A percentile compares a stretch with the other conserved stretches of the same genome.
These are phyloP conservation scores for Perognathus longimembris DNA, from an alignment of 2,113 vertebrate species.

Conservation along the genomic window DNA sequence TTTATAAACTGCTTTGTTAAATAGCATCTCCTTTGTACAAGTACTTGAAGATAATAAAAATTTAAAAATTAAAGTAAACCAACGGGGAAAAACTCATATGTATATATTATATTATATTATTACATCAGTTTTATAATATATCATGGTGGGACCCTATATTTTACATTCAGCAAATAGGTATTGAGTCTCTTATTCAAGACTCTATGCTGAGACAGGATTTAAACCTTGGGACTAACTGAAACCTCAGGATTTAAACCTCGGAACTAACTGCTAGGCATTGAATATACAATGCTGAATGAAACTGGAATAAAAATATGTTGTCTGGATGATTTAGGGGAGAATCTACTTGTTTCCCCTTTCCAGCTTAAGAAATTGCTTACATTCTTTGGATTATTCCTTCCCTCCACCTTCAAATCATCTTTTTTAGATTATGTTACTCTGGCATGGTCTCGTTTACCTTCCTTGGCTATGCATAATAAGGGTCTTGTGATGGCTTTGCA, in stretches of 20 bases:
- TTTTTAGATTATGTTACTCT: not conserved
- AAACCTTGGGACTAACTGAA: no score
- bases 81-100: no score
- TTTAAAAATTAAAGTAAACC: no score
- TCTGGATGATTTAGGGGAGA: not conserved
- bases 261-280: not conserved
- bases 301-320: not conserved
- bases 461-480: not conserved
- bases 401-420: not conserved
- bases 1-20: no score
- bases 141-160: not conserved
- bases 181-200: not conserved
- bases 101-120: no score
- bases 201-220: no score
- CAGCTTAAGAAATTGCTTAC: not conserved
- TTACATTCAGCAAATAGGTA: not conserved
- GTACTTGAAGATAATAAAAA: no score
- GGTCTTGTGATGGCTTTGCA: no score
- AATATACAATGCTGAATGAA: not conserved
- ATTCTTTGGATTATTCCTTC: not conserved
- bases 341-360: not conserved
- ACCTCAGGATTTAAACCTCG: no score
- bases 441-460: not conserved
- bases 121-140: not conserved
- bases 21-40: no score